Conservation (phyloP, 2,113 vertebrate genomes). For the Thunnus maccoyii region DNA sequence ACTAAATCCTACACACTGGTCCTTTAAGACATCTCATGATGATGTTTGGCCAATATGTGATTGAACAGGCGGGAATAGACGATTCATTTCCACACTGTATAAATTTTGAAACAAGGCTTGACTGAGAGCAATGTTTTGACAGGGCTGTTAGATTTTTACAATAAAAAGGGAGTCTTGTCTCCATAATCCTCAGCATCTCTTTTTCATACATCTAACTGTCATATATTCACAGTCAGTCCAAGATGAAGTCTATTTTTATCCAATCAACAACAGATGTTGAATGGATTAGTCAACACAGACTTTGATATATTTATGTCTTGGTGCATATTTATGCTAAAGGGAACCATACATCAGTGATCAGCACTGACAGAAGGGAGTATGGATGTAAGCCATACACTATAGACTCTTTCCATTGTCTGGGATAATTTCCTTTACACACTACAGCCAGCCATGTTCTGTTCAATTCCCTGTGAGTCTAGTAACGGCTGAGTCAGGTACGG, state of each 20-base stretch:
- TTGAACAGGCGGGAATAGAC: background rate
- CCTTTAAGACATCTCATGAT: too few relatives aligned
- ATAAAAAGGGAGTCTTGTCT: conserved; percentile 2
- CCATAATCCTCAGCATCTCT: conserved; percentile 15
- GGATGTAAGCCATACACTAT: conserved; percentile 19
- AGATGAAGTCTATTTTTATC: conserved; percentile 37
- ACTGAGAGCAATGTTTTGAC: conserved; percentile 14
- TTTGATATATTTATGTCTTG: conserved; percentile 43
- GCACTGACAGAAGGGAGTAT: conserved; percentile 22
- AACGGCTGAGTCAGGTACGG: conserved; percentile 15
- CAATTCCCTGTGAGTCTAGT: conserved; percentile 38
- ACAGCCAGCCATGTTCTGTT: conserved; percentile 19
- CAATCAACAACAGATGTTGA: conserved; percentile 52
- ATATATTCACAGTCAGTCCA: conserved; percentile 9
- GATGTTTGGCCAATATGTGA: too few relatives aligned
- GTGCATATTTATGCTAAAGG: conserved; percentile 12
- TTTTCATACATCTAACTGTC: conserved; percentile 27
- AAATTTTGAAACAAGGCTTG: background rate
- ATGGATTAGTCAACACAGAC: conserved; percentile 33
- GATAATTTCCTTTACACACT: conserved; percentile 39
- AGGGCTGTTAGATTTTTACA: conserved; percentile 30
- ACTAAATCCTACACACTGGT: too few relatives aligned
- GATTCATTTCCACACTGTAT: background rate
- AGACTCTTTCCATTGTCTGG: conserved; percentile 41
- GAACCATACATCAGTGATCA: conserved; percentile 35